Percentiles rank a stretch among this genome's conserved stretches.
These are phyloP conservation scores for Myopa testacea DNA, from an alignment of 2,888 invertebrate genomes.

Conservation along the genomic window DNA sequence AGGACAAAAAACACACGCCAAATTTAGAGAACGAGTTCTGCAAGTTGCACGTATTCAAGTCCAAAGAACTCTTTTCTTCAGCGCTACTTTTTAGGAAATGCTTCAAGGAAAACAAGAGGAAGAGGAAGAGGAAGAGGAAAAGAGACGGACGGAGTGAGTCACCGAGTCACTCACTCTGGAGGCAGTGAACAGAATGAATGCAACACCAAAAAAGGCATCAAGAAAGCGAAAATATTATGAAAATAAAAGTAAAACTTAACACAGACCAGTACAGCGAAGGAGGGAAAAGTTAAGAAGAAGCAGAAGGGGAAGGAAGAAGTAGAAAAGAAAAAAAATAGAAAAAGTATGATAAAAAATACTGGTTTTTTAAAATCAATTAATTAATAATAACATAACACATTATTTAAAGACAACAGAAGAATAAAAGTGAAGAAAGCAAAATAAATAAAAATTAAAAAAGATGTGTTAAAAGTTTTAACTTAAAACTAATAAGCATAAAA, in stretches of 20 bases:
- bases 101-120: neutral
- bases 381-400: neutral
- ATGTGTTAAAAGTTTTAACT: too few relatives aligned
- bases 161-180: neutral
- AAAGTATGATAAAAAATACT: too few relatives aligned
- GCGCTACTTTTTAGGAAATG: neutral
- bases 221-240: conserved; percentile 36
- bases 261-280: neutral
- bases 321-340: too few relatives aligned
- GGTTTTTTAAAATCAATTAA: neutral
- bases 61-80: conserved; percentile 15
- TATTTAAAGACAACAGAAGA: neutral
- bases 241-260: conserved; percentile 30
- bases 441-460: too few relatives aligned
- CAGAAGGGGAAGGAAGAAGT: too few relatives aligned
- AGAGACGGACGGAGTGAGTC: conserved; percentile 8
- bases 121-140: conserved; percentile 6
- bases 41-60: neutral
- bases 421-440: neutral
- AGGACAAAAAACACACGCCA: neutral
- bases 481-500: too few relatives aligned
- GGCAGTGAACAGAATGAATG: neutral
- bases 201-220: conserved; percentile 34
- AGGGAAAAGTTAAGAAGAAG: neutral
- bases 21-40: conserved; percentile 31